phyloP scores from a whole-genome alignment of 53 echinoderm and acorn worm species.

The Paracentrotus lividus region DNA sequence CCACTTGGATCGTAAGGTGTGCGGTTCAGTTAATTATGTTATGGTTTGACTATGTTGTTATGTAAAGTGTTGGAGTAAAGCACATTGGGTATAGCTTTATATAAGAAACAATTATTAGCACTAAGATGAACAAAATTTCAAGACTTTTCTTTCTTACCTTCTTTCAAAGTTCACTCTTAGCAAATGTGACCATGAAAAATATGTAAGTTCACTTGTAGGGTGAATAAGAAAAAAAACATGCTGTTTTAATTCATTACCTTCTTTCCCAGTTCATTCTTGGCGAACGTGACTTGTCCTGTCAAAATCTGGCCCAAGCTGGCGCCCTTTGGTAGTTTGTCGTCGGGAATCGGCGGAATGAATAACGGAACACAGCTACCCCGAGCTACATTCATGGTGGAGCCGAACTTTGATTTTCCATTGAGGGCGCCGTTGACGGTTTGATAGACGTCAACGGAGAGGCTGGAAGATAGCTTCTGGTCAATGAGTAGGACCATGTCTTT shows the following conservation, averaged over 20 bases:
- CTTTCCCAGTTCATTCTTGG: constrained; percentile 91
- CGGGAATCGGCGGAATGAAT: constrained; percentile 94
- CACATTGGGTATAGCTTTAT: too few relatives aligned
- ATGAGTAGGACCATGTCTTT: constrained; percentile 98
- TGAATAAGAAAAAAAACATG: neutral
- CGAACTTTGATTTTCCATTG: constrained; percentile 91
- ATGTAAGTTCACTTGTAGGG: too few relatives aligned
- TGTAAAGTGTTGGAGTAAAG: too few relatives aligned
- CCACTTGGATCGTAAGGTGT: too few relatives aligned
- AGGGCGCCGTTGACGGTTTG: constrained; percentile 85
- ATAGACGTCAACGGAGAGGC: constrained; percentile 89
- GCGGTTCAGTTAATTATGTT: too few relatives aligned
- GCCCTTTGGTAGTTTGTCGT: constrained; percentile 97
- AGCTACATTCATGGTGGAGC: constrained; percentile 75
- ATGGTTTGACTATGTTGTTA: too few relatives aligned
- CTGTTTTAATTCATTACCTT: constrained; percentile 73
- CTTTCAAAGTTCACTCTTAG: too few relatives aligned
- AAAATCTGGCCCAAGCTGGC: constrained; percentile 94
- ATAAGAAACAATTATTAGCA: too few relatives aligned
- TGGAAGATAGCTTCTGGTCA: constrained; percentile 98
- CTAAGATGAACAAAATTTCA: too few relatives aligned
- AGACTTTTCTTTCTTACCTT: too few relatives aligned
- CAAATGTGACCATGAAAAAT: too few relatives aligned
- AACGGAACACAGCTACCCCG: constrained; percentile 81
- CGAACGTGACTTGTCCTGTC: constrained; percentile 92